phyloP scores from a whole-genome alignment of 2,113 vertebrate species.

The Epinephelus moara region DNA sequence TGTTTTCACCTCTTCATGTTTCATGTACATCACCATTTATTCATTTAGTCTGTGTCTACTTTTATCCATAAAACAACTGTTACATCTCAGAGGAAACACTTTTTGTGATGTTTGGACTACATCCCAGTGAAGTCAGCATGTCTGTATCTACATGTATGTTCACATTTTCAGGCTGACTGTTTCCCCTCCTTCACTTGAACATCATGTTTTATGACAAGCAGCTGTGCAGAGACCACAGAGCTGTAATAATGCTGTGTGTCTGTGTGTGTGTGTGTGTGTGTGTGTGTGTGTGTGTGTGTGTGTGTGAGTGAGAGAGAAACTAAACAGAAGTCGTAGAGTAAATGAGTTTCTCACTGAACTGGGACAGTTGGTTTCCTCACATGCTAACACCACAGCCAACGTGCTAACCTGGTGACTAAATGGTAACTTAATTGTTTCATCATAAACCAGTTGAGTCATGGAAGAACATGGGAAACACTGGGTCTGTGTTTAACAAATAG shows the following conservation, averaged over 20 bases:
- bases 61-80: too few relatives aligned
- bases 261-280: neutral
- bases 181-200: neutral
- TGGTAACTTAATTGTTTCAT: neutral
- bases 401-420: neutral
- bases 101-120: too few relatives aligned
- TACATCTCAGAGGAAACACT: too few relatives aligned
- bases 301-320: neutral
- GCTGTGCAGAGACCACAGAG: slow-evolving; percentile 54
- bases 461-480: neutral
- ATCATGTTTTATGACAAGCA: slow-evolving; percentile 60
- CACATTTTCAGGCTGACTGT: neutral
- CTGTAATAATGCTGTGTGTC: slow-evolving; percentile 32
- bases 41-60: too few relatives aligned
- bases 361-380: neutral
- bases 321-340: neutral
- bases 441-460: neutral
- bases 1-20: too few relatives aligned
- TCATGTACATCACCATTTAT: too few relatives aligned
- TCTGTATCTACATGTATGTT: neutral
- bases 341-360: neutral
- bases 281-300: neutral
- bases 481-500: neutral
- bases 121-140: neutral
- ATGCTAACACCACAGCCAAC: slow-evolving; percentile 10